Conservation (phyloP, 1,140 invertebrate species). For the Aphaenogaster ashmeadi region DNA sequence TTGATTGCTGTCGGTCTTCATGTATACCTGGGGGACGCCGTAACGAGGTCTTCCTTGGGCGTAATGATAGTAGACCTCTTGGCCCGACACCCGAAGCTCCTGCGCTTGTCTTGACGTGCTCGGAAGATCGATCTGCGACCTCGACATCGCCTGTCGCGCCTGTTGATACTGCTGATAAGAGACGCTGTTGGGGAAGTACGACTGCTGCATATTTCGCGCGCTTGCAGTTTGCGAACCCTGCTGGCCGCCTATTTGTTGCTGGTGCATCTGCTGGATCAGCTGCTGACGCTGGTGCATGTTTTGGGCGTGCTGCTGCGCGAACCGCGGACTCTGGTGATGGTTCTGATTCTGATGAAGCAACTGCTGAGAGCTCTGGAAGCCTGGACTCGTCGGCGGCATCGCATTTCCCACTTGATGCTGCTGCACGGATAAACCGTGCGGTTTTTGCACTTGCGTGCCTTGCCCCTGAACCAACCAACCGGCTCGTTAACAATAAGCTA, state of each 20-base stretch:
- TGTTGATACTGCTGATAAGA: conserved; percentile 85
- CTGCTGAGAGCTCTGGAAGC: conserved; percentile 83
- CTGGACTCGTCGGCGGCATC: conserved; percentile 66
- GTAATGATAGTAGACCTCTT: conserved; percentile 85
- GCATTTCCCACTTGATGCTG: conserved; percentile 67
- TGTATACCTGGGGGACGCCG: conserved; percentile 81
- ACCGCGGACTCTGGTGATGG: conserved; percentile 82
- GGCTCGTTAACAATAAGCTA: conserved; percentile 21
- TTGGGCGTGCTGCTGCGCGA: conserved; percentile 84
- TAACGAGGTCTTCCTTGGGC: conserved; percentile 80
- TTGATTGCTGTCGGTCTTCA: conserved; percentile 81
- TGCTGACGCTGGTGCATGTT: conserved; percentile 87
- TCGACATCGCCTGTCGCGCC: conserved; percentile 84
- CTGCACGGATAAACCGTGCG: conserved; percentile 81
- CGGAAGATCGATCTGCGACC: conserved; percentile 84
- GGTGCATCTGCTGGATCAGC: conserved; percentile 88
- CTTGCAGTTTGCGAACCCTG: conserved; percentile 63
- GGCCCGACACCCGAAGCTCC: conserved; percentile 79
- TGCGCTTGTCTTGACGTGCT: conserved; percentile 83
- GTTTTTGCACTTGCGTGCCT: conserved; percentile 67
- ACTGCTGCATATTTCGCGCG: conserved; percentile 68
- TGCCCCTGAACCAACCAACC: conserved; percentile 67
- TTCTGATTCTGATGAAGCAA: conserved; percentile 83
- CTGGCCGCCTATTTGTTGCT: conserved; percentile 87
- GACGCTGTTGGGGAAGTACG: conserved; percentile 80